Conservation (phyloP, 2,888 invertebrate species). For the Isoperla grammatica region DNA sequence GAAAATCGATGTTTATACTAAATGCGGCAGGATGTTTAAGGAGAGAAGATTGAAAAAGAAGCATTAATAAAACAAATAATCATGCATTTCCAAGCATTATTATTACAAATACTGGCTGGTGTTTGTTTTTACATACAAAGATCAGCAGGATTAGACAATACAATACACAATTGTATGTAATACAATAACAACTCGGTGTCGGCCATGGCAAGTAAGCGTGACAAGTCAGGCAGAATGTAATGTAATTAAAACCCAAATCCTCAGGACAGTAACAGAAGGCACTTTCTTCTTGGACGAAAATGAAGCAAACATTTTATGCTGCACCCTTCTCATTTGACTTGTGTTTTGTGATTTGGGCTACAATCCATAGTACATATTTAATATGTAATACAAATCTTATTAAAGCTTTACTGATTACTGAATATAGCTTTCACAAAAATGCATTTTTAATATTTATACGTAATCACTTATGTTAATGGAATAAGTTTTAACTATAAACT, state of each 20-base stretch:
- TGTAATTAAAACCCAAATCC: conserved; percentile 32
- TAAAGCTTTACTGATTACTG: conserved; percentile 10
- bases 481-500: not conserved
- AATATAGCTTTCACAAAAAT: conserved; percentile 13
- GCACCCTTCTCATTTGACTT: conserved; percentile 14
- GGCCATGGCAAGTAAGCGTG: conserved; percentile 45
- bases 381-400: no score
- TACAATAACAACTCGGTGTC: conserved; percentile 42
- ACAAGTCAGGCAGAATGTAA: conserved; percentile 33
- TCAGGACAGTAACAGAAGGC: conserved; percentile 33
- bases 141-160: conserved; percentile 49
- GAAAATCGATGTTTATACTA: conserved; percentile 16
- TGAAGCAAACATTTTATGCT: conserved; percentile 28
- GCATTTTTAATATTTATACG: conserved; percentile 10
- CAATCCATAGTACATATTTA: conserved; percentile 6
- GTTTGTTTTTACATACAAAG: conserved; percentile 45
- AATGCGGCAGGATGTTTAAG: conserved; percentile 31
- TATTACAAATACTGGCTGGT: conserved; percentile 74
- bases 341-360: conserved; percentile 17
- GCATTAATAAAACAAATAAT: conserved; percentile 72
- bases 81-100: conserved; percentile 84
- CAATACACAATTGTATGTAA: conserved; percentile 43
- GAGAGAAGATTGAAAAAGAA: conserved; percentile 43
- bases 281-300: conserved; percentile 29
- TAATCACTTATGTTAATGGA: conserved; percentile 1